Conservation (phyloP, 2,888 invertebrate genomes). For the Yponomeuta sedellus region DNA sequence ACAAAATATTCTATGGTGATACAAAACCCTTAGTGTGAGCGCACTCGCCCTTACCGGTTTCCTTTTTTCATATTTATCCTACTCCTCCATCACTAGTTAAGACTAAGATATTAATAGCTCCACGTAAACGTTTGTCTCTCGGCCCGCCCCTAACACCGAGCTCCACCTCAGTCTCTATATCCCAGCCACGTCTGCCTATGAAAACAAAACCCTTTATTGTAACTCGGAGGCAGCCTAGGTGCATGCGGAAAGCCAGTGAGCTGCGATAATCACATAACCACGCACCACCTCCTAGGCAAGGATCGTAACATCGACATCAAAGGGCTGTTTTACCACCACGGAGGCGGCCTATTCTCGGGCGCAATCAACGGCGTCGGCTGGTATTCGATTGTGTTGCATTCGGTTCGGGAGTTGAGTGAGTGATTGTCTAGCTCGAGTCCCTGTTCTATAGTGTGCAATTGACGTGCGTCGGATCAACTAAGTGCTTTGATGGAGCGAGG, state of each 20-base stretch:
- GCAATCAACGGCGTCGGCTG: not conserved
- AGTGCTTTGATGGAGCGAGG: too few relatives aligned
- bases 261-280: slow-evolving; percentile 49
- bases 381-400: not conserved
- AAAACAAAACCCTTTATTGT: not conserved
- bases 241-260: slow-evolving; percentile 15
- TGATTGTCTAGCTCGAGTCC: not conserved
- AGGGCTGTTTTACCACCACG: slow-evolving; percentile 13
- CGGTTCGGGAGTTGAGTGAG: not conserved
- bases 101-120: too few relatives aligned
- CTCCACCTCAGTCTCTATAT: not conserved
- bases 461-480: too few relatives aligned
- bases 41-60: too few relatives aligned
- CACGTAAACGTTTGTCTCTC: not conserved
- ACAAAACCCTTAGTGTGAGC: too few relatives aligned
- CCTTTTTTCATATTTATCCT: too few relatives aligned
- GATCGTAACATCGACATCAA: slow-evolving; percentile 39
- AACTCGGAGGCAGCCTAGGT: slow-evolving; percentile 4
- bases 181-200: not conserved
- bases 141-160: not conserved
- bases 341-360: not conserved
- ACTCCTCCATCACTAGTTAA: too few relatives aligned
- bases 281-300: slow-evolving; percentile 34
- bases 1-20: too few relatives aligned
- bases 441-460: too few relatives aligned